These are phyloP conservation scores for Tretioscincus oriximinensis DNA, from an alignment of 2,113 vertebrate species.

Conservation along the genomic window DNA sequence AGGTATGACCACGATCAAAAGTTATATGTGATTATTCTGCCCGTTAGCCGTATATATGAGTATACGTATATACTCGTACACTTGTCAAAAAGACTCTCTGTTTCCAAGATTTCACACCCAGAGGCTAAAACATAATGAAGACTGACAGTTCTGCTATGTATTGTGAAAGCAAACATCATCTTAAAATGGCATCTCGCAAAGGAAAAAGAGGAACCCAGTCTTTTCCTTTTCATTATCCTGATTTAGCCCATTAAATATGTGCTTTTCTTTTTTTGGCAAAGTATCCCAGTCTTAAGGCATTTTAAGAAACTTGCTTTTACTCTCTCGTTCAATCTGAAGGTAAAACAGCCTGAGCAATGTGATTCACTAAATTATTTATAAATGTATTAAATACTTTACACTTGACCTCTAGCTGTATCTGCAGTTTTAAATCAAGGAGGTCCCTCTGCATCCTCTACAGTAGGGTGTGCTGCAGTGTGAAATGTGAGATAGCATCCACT, in stretches of 20 bases:
- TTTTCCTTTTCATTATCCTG: neutral
- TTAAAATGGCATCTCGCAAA: neutral
- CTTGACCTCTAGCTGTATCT: neutral
- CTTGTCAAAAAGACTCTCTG: neutral
- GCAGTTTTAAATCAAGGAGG: slow-evolving; percentile 4
- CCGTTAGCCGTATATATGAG: no score
- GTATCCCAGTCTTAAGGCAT: neutral
- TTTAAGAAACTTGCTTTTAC: neutral
- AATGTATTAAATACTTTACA: neutral
- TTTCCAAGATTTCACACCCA: neutral
- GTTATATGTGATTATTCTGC: no score
- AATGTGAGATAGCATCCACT: neutral
- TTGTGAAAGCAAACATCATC: neutral
- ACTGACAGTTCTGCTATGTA: neutral
- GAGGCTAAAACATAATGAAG: neutral
- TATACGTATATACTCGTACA: no score
- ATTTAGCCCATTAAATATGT: neutral
- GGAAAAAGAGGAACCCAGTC: neutral
- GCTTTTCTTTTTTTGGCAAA: neutral
- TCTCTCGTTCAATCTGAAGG: neutral
- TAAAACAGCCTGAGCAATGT: neutral
- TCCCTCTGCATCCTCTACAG: neutral
- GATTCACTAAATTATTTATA: slow-evolving; percentile 14
- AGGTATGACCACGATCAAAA: no score
- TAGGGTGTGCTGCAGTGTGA: neutral